Base-by-base conservation (phyloP, 2,888 invertebrate species). In the Stomorhina lunata region DNA sequence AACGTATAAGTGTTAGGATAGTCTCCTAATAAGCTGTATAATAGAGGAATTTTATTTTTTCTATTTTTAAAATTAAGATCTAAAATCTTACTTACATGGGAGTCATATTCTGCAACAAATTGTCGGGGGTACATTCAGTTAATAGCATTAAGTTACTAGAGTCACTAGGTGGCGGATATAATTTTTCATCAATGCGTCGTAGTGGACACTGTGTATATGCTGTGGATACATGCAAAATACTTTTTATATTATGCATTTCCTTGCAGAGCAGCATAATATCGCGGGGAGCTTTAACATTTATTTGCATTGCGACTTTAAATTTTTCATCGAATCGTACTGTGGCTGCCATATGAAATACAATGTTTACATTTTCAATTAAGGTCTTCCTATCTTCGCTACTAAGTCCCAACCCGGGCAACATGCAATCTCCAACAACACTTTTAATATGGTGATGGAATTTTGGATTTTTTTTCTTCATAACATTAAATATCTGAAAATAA, bases 1-100 rank as follows among this genome's bases (percentile, higher is more conserved):
- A 95, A 96, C 1, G 97, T 95, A 89, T 98, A 98, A 0, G 97
- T 97, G 88, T 98, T 98, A 0, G 98, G 98, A 89, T 95, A 95
- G 40, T 93, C 92, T 15, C 93, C 94, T 43, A 95, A 87, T n/a
- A 95, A 88, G 34, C 95, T 95, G 53, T 27, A 80, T 37, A 29
- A 17, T 15, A 50, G 17, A 7, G n/a, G 17, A 12, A 15, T 2
- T 15, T 37, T n/a, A 0, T 12, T 22, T 17, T 40, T 25, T 12
- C 2, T 61, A 48, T 12, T 25, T 25, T 27, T 37, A 0, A 61
- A 40, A 15, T 22, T 4, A 37, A 37, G 32, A 12, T 20, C 12
- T 1, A 15, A 50, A 1, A 15, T 22, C 15, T 27, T 29, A 89
- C 91, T 87, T 88, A 92, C 92, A 90, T 88, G 20, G 92, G 92